Base-by-base conservation (phyloP, 2,888 invertebrate genomes). In the Pediacus dermestoides region DNA sequence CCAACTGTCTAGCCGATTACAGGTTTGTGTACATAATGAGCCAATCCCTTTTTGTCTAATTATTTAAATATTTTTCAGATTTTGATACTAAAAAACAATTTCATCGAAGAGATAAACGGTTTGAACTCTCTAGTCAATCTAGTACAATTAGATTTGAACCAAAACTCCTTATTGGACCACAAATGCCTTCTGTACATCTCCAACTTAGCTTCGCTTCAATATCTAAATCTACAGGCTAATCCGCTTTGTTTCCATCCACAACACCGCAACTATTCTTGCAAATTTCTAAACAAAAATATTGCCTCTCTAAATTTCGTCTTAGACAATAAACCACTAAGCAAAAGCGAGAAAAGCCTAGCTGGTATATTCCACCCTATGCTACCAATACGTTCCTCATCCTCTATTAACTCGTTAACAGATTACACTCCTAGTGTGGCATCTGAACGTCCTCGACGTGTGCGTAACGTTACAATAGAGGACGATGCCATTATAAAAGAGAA, bases 151-250 rank as follows among this genome's bases (percentile, higher is more conserved):
- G 80, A 83, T 66, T 58, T 83, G 30, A 76, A 80, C 0, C 74
- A 76, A 36, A 84, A 83, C 60, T 80, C 76, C 54, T 61, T 84
- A 37, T 57, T 77, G 8, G 76, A 81, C 44, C 82, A 82, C 58
- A 64, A 70, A n/a, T 64, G 65, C 22, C 63, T 83, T 7, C 63
- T 73, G 53, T 74, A 78, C 4, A 53, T 83, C 7, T 72, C 74
- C 30, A 70, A 73, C 28, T 67, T 82, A 48, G 61, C 73, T 2
- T 68, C 73, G 1, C 64, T 82, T 3, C 65, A 73, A 30, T 74
- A 71, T 59, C 55, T 83, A 7, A 74, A 73, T 50, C 65, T 82
- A 8, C 70, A 70, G 45, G 78, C 77, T 3, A 82, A 83, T 70
- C 82, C 83, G 1, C 54, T 83, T 10, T 71, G 74, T 35, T 80